phyloP scores from a whole-genome alignment of 2,797 vertebrate species.

The Brotula barbata region DNA sequence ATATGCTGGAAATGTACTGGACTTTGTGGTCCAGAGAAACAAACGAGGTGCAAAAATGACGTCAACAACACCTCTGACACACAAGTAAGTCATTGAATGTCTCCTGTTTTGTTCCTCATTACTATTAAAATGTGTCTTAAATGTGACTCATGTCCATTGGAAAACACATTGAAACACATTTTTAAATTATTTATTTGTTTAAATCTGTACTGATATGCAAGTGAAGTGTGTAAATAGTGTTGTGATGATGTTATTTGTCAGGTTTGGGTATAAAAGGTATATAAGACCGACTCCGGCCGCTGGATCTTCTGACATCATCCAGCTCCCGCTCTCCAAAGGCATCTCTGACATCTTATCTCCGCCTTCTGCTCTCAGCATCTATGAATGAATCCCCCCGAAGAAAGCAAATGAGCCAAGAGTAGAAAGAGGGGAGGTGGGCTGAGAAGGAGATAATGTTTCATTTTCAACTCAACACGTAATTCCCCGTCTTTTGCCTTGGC shows the following conservation, averaged over 20 bases:
- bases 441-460: constrained; percentile 52
- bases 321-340: constrained; percentile 16
- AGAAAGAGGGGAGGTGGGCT: background rate
- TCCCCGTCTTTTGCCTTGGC: constrained; percentile 46
- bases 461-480: constrained; percentile 68
- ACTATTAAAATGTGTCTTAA: too few relatives aligned
- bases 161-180: too few relatives aligned
- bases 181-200: too few relatives aligned
- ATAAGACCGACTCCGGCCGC: too few relatives aligned
- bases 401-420: background rate
- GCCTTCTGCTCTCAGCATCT: constrained; percentile 33
- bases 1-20: background rate
- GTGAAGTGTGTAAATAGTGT: background rate
- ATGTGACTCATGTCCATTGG: too few relatives aligned
- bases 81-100: too few relatives aligned
- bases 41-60: too few relatives aligned
- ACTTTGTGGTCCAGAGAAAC: too few relatives aligned
- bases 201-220: background rate
- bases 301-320: background rate
- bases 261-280: background rate
- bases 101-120: too few relatives aligned
- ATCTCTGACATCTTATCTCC: constrained; percentile 27
- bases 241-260: background rate
- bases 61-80: too few relatives aligned
- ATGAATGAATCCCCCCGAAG: constrained; percentile 60